Evolutionary conservation across 23 tunicate genomes (phyloP).

Genomic region (Phallusia fumigata): DNA sequence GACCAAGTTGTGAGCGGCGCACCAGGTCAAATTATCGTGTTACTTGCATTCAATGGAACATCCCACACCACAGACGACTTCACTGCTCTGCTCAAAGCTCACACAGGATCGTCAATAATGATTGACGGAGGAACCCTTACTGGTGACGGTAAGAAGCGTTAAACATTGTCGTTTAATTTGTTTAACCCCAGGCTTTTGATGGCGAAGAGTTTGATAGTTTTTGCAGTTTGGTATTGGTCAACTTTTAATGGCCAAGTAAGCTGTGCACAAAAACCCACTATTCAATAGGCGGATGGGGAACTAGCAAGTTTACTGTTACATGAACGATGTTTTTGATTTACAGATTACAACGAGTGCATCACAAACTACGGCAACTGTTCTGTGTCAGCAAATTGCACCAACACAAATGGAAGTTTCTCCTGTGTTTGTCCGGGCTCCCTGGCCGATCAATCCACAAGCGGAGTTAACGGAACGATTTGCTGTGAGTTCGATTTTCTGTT

Average conservation of each 20-base stretch:
- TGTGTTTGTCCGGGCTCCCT: constrained; percentile 24
- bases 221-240: too few relatives aligned
- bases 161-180: too few relatives aligned
- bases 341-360: constrained; percentile 42
- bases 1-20: neutral
- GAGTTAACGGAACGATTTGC: constrained; percentile 47
- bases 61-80: constrained; percentile 23
- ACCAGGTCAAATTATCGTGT: neutral
- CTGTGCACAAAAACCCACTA: too few relatives aligned
- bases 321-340: neutral
- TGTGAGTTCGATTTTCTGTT: constrained; percentile 11
- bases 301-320: neutral
- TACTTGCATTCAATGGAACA: constrained; percentile 11
- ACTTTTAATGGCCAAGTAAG: too few relatives aligned
- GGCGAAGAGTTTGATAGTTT: too few relatives aligned
- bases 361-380: constrained; percentile 51
- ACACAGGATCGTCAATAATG: neutral
- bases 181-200: too few relatives aligned
- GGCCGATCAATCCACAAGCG: constrained; percentile 35
- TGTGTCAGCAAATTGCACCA: constrained; percentile 36
- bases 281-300: too few relatives aligned
- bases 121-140: neutral
- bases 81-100: neutral
- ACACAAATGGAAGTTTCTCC: constrained; percentile 36
- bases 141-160: neutral